phyloP scores from a whole-genome alignment of 2,797 vertebrate genomes.

The Gila robusta region DNA sequence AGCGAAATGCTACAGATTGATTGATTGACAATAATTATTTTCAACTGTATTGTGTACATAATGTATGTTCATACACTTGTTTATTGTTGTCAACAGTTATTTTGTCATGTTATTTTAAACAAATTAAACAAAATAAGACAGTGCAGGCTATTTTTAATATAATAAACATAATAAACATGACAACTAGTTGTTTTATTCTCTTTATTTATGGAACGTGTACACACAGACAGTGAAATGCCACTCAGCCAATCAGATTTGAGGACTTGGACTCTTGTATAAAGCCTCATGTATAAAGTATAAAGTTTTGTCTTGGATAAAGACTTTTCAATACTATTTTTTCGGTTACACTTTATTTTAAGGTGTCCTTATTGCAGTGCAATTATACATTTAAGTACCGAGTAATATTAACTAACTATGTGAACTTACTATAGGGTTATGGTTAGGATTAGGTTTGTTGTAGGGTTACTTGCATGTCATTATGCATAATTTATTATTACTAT shows the following conservation, averaged over 20 bases:
- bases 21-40: too few relatives aligned
- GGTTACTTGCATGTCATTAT: too few relatives aligned
- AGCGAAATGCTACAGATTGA: not conserved
- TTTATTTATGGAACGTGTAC: not conserved
- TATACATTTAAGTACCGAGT: too few relatives aligned
- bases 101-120: not conserved
- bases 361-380: too few relatives aligned
- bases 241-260: not conserved
- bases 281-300: too few relatives aligned
- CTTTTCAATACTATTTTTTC: not conserved
- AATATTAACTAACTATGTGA: too few relatives aligned
- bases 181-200: not conserved
- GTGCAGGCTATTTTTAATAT: not conserved
- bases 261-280: not conserved
- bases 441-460: too few relatives aligned
- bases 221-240: not conserved
- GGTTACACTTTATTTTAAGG: too few relatives aligned
- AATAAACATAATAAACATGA: not conserved
- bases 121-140: not conserved
- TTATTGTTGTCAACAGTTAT: not conserved
- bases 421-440: too few relatives aligned
- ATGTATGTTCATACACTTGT: not conserved
- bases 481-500: too few relatives aligned
- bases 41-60: not conserved
- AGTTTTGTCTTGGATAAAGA: too few relatives aligned